These are phyloP conservation scores for Heliconius himera DNA, from an alignment of 1,140 invertebrate genomes.

Conservation along the genomic window DNA sequence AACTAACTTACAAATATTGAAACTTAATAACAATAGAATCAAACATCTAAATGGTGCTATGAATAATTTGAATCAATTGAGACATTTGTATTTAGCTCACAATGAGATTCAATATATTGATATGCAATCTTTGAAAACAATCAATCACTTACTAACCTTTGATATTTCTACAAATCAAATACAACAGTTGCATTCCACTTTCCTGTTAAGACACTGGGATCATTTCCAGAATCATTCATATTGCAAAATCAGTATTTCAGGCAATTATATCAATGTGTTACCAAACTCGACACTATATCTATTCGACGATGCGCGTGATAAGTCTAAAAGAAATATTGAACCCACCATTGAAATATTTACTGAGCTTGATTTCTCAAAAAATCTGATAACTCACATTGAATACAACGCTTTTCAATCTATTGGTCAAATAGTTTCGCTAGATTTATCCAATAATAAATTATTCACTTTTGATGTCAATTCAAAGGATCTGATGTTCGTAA, in stretches of 20 bases:
- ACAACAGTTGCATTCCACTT: constrained; percentile 49
- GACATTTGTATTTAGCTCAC: constrained; percentile 59
- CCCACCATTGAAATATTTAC: constrained; percentile 40
- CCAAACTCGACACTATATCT: constrained; percentile 47
- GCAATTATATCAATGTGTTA: constrained; percentile 58
- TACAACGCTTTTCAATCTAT: constrained; percentile 65
- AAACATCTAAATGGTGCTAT: constrained; percentile 67
- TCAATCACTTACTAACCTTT: constrained; percentile 67
- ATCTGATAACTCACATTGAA: constrained; percentile 59
- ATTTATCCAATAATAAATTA: constrained; percentile 66
- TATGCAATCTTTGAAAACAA: constrained; percentile 59
- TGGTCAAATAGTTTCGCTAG: constrained; percentile 50
- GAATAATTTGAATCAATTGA: constrained; percentile 59
- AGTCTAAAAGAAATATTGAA: constrained; percentile 39
- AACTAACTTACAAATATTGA: constrained; percentile 55
- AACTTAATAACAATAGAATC: constrained; percentile 65
- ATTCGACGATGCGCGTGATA: constrained; percentile 35
- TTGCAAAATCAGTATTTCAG: constrained; percentile 64
- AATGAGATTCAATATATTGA: constrained; percentile 66
- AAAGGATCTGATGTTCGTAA: constrained; percentile 54
- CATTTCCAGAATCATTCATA: constrained; percentile 58
- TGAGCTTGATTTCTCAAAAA: constrained; percentile 63
- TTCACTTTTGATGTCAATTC: constrained; percentile 58
- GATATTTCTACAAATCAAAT: constrained; percentile 67
- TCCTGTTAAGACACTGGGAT: constrained; percentile 66